Evolutionary conservation across 2,113 vertebrate species (phyloP), one percentile per base, ranked within the genome.

Genomic region (Paracanthobrama guichenoti): DNA sequence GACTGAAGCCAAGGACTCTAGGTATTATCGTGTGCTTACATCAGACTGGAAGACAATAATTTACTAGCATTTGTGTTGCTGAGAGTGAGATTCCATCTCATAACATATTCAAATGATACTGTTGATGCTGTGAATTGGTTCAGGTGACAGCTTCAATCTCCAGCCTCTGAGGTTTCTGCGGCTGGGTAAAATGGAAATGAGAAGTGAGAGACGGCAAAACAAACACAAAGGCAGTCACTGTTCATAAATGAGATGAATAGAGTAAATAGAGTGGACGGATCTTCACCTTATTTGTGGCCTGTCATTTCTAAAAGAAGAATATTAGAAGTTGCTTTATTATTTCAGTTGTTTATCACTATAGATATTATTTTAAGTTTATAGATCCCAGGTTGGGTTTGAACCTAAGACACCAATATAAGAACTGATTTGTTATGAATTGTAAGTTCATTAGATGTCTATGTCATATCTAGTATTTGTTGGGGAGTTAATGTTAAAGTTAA

Each of bases 131-230:
- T 35, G 44, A 80, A 67, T 50, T 67, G 26, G 39, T 80, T 50
- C 31, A 53, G 66, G 48, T 82, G 80, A 82, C 64, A 72, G 79
- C 28, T 71, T 81, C 31, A 57, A 24, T 55, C 64, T 71, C 46
- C 48, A 42, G 64, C 31, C 26, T 81, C 7, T 0, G 22, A 39
- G 26, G 14, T 79, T 64, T 69, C 18, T 71, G 31, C 0, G 22
- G 31, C 28, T 55, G 22, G 66, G 7, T 71, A 10, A 35, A 66
- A 50, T 80, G 60, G 78, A 80, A 80, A 67, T 67, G 78, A 79
- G 57, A 62, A 62, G 24, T 62, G 77, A 50, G 4, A 26, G 59
- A 66, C 24, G 66, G 60, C 79, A 50, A 71, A 82, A 82, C 50
- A 55, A 82, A 71, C 80, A 55, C 79, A 57, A 81, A 71, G 28